A percentile compares a stretch with the other conserved stretches of the same genome.
phyloP scores from a whole-genome alignment of 2,113 vertebrate species.

The Zosterops hypoxanthus region DNA sequence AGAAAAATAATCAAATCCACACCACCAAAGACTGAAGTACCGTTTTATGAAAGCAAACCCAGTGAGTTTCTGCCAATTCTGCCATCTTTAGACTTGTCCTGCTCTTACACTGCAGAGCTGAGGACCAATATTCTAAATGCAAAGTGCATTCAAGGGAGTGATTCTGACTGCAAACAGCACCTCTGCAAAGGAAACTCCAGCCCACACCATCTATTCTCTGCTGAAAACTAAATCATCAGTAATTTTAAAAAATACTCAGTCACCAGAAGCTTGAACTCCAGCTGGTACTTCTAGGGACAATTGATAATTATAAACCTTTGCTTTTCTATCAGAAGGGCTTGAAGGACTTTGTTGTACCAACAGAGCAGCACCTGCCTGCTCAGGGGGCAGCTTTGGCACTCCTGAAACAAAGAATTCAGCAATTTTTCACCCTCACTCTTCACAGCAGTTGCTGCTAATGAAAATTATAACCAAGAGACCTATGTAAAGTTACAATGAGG shows the following conservation, averaged over 20 bases:
- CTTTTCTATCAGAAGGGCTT: background rate
- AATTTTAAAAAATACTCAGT: background rate
- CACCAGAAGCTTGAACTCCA: background rate
- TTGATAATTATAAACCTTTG: background rate
- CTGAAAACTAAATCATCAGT: background rate
- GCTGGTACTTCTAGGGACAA: background rate
- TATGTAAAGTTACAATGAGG: background rate
- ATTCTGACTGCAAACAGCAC: background rate
- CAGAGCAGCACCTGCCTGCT: slow-evolving; percentile 48
- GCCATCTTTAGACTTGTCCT: background rate
- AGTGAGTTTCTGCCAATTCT: background rate
- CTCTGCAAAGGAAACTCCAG: background rate
- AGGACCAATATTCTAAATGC: background rate
- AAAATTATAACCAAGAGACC: slow-evolving; percentile 1
- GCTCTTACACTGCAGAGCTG: background rate
- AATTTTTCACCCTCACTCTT: slow-evolving; percentile 42
- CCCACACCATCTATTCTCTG: background rate
- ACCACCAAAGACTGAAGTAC: background rate
- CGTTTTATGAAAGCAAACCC: background rate
- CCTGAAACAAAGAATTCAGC: background rate
- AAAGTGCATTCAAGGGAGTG: background rate
- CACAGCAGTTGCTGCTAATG: slow-evolving; percentile 8
- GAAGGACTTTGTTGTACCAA: background rate
- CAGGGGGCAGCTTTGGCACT: background rate
- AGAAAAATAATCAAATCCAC: background rate